These are phyloP conservation scores for Chalcis sispes DNA, from an alignment of 2,888 invertebrate species.

Conservation along the genomic window DNA sequence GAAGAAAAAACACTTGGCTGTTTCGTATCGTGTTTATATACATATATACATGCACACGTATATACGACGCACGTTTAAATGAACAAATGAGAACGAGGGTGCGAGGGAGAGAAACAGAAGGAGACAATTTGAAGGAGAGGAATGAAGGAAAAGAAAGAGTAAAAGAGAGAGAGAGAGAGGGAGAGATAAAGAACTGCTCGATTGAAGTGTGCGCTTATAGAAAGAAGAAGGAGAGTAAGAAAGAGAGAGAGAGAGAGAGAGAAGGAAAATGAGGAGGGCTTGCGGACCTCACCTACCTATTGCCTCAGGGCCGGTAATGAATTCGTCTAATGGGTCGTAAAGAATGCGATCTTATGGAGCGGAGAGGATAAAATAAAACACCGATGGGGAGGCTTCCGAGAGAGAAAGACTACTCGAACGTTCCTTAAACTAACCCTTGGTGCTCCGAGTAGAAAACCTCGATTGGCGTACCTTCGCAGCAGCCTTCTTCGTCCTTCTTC, in stretches of 20 bases:
- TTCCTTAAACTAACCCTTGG: conserved; percentile 69
- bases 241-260: conserved; percentile 57
- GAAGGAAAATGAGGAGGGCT: conserved; percentile 64
- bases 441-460: conserved; percentile 43
- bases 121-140: conserved; percentile 51
- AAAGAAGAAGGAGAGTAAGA: conserved; percentile 23
- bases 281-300: conserved; percentile 69
- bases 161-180: conserved; percentile 19
- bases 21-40: conserved; percentile 16
- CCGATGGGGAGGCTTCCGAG: conserved; percentile 70
- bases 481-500: conserved; percentile 23
- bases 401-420: conserved; percentile 60
- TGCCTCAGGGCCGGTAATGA: conserved; percentile 73
- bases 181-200: too few species aligned
- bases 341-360: conserved; percentile 76
- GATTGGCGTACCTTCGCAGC: conserved; percentile 43
- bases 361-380: conserved; percentile 75
- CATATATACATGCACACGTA: not conserved
- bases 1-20: conserved; percentile 20
- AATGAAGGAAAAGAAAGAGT: conserved; percentile 1
- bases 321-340: conserved; percentile 77
- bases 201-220: not conserved
- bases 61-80: conserved; percentile 43
- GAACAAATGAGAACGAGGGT: conserved; percentile 59
- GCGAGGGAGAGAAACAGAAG: conserved; percentile 45